Evolutionary conservation across 2,888 invertebrate genomes (phyloP), one percentile per base, ranked within the genome.

Genomic region (Physocephala rufipes): DNA sequence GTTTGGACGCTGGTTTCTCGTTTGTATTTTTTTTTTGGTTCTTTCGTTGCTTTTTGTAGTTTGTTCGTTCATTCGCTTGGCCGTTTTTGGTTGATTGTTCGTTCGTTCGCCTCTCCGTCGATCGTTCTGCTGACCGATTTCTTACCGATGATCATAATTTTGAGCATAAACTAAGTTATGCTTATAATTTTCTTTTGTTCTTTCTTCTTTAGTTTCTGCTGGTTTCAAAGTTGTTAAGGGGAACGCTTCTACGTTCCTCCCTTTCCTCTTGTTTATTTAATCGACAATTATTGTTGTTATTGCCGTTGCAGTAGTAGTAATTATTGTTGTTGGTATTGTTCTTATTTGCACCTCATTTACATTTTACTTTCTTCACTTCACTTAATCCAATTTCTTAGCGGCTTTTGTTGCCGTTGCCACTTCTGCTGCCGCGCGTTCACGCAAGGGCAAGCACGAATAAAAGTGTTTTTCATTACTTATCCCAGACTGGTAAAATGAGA

Each of bases 251-350:
- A 36, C 9, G 5, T 36, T 36, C 9, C 36, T 36, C 36, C 9
- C 36, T 36, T 9, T 36, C 36, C 5, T 36, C 36, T 36, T 36
- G 36, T 36, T 36, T 4, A 4, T 36, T 36, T 36, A n/a, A n/a
- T 36, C 36, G 36, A 36, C 36, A 36, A 36, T 36, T 12, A 21
- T 55, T 21, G 9, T 19, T 21, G 28, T 47, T 47, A 21, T n/a
- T n/a, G n/a, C n/a, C n/a, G 63, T 19, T 45, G 63, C 63, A 24
- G 45, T 21, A 36, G n/a, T n/a, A n/a, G n/a, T n/a, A 36, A 9
- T 36, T 36, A 16, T 26, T 16, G n/a, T 47, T 21, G 63, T n/a
- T 16, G n/a, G 5, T 24, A 16, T 47, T 21, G 24, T 63, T 47
- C 24, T 4, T 24, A 47, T 2, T 43, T 12, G 59, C 59, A 24